Conservation (phyloP, 2,888 invertebrate genomes). For the Rhodophaea formosa region DNA sequence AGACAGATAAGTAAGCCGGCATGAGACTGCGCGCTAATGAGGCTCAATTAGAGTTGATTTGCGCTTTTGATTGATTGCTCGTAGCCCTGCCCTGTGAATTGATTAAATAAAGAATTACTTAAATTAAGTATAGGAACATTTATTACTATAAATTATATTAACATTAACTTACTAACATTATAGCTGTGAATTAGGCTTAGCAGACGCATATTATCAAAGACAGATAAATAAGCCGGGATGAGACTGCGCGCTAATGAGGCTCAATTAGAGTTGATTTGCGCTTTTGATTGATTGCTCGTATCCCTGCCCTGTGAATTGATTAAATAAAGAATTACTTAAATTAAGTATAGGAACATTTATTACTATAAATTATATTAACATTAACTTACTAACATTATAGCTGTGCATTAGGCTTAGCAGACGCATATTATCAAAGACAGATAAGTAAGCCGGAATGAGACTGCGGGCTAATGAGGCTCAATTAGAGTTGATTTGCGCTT, state of each 20-base stretch:
- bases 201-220: neutral
- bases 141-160: no score
- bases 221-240: neutral
- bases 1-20: neutral
- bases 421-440: neutral
- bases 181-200: neutral
- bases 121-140: no score
- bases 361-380: no score
- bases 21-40: slow-evolving; percentile 7
- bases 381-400: neutral
- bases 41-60: slow-evolving; percentile 2
- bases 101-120: no score
- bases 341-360: no score
- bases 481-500: slow-evolving; percentile 2
- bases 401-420: neutral
- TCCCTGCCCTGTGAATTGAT: neutral
- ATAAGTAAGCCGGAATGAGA: neutral
- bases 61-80: no score
- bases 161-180: neutral
- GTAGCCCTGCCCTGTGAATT: no score
- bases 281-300: slow-evolving; percentile 5
- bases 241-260: slow-evolving; percentile 3
- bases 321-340: neutral
- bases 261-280: slow-evolving; percentile 3
- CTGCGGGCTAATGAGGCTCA: slow-evolving; percentile 3